phyloP scores from a whole-genome alignment of 2,797 vertebrate species.

The Artibeus lituratus region DNA sequence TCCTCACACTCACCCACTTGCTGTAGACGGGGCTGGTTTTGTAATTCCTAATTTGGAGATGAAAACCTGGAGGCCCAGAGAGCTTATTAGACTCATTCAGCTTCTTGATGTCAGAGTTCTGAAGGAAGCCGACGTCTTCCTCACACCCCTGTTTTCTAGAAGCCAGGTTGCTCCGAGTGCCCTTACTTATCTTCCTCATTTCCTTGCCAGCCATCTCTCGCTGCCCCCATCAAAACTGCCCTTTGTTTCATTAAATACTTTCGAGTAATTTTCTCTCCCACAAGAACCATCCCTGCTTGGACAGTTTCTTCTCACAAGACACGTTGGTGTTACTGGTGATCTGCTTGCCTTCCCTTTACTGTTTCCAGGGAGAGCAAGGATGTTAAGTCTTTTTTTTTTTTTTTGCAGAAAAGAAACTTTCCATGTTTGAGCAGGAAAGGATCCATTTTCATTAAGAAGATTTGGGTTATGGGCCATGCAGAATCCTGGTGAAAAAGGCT shows the following conservation, averaged over 20 bases:
- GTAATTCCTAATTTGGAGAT: neutral
- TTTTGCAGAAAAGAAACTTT: neutral
- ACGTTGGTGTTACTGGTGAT: neutral
- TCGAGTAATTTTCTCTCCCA: neutral
- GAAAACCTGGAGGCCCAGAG: neutral
- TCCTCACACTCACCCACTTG: rapidly evolving
- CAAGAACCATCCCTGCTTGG: neutral
- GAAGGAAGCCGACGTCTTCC: rapidly evolving
- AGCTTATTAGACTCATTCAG: rapidly evolving
- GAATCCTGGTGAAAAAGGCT: neutral
- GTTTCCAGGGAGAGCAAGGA: neutral
- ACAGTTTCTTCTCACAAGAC: neutral
- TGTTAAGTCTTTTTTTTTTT: neutral
- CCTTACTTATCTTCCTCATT: rapidly evolving
- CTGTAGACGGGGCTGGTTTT: neutral
- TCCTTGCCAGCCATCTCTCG: rapidly evolving
- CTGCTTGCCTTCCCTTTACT: neutral
- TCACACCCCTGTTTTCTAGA: rapidly evolving
- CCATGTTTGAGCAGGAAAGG: neutral
- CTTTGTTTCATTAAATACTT: neutral
- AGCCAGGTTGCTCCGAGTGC: rapidly evolving
- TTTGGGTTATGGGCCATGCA: neutral
- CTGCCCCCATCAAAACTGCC: neutral
- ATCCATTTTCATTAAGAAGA: neutral
- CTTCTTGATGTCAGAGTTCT: rapidly evolving